These are phyloP conservation scores for Scaeva pyrastri DNA, from an alignment of 2,888 invertebrate genomes.

Conservation along the genomic window DNA sequence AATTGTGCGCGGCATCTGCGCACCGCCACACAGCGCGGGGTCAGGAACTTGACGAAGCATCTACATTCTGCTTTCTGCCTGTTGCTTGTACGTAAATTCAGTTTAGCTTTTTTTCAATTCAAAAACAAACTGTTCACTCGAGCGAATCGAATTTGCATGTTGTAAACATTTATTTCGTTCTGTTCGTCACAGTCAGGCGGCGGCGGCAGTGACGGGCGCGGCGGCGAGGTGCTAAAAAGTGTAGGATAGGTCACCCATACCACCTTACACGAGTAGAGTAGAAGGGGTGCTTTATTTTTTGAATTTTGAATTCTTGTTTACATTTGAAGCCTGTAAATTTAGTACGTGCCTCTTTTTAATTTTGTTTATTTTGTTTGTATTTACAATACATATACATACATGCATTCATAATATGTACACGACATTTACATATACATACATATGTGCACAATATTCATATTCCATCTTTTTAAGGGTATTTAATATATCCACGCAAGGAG, in stretches of 20 bases:
- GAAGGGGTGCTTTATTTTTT: conserved; percentile 42
- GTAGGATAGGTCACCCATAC: not conserved
- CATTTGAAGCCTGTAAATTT: conserved; percentile 25
- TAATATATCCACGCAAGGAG: too few relatives aligned
- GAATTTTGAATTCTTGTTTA: conserved; percentile 52
- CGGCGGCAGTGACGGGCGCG: not conserved
- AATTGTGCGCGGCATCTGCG: conserved; percentile 1
- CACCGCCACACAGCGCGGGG: not conserved
- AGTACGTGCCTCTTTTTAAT: conserved; percentile 40
- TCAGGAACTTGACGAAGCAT: conserved; percentile 2
- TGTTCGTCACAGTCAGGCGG: not conserved
- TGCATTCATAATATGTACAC: too few relatives aligned
- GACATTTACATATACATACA: too few relatives aligned
- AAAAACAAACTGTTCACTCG: conserved; percentile 25
- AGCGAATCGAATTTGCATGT: conserved; percentile 46
- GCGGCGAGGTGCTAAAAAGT: not conserved
- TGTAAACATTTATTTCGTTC: conserved; percentile 29
- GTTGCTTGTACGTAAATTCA: conserved; percentile 32
- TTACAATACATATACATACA: not conserved
- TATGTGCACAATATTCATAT: too few relatives aligned
- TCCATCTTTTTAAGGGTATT: too few relatives aligned
- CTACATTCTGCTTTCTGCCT: conserved; percentile 7
- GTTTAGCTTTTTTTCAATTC: not conserved
- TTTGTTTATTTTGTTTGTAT: not conserved
- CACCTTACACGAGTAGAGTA: not conserved